Evolutionary conservation across 92 coral and sea anemone genomes (phyloP), one percentile per base, ranked within the genome.

Genomic region (Zoanthus sansibaricus): DNA sequence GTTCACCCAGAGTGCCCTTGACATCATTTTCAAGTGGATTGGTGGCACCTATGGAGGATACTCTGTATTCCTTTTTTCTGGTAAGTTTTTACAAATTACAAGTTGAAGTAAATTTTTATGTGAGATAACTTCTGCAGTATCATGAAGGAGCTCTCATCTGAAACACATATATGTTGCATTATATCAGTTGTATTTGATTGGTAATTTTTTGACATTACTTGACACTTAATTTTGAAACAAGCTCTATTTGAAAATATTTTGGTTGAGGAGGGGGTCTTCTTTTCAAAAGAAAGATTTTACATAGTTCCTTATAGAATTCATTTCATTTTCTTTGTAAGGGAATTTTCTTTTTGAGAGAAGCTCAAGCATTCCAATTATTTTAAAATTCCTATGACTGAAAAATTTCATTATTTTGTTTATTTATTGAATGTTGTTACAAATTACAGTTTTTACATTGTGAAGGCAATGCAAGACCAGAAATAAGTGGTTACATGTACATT

Each of bases 31-130:
- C 79, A 46, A 51, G 66, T 76, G 82, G 82, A 51, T 76, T 25
- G 0, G 61, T 32, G 62, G 47, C 42, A 18, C 62, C 61, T 75
- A 75, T 75, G 61, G 15, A 75, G 79, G 79, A 46, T 75, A 6
- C 79, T n/a, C 79, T 47, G 61, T 75, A 47, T 75, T 75, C 79
- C 79, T 75, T 75, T 75, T 75, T 75, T 75, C 79, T 75, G 79
- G 79, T 75, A 75, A 46, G 79, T n/a, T 46, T 75, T 75, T 47
- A 71, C 47, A 31, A 31, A 10, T n/a, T 37, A 32, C 33, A 32
- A 72, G n/a, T 20, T 18, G 17, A 32, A 72, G 49, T 18, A 70
- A 72, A 3, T 72, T 32, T 44, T 32, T 20, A 12, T 32, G 77
- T 32, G 20, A 32, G 21, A 14, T 72, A 72, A 5, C 77, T 72